phyloP scores from a whole-genome alignment of 2,888 invertebrate species.

The Nomada fucata region DNA sequence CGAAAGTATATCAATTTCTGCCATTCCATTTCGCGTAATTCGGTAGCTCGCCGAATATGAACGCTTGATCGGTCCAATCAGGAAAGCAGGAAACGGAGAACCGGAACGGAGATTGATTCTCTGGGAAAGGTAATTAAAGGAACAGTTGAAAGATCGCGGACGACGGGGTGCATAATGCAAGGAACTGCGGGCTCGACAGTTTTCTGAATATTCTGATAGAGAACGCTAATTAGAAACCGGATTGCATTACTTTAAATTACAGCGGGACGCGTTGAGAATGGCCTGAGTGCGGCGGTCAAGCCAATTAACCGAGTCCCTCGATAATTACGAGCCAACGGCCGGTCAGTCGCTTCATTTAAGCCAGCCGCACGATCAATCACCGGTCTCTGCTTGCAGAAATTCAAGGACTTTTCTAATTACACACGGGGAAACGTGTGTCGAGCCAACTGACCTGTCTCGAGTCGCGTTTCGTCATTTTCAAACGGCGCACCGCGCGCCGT shows the following conservation, averaged over 20 bases:
- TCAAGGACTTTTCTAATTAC: slow-evolving; percentile 58
- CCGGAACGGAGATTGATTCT: slow-evolving; percentile 12
- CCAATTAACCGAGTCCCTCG: slow-evolving; percentile 70
- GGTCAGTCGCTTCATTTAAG: slow-evolving; percentile 62
- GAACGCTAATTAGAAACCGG: slow-evolving; percentile 68
- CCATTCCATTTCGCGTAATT: too few relatives aligned
- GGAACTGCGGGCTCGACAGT: slow-evolving; percentile 49
- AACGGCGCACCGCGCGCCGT: slow-evolving; percentile 6
- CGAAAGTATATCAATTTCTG: too few relatives aligned
- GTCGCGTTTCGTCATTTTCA: slow-evolving; percentile 3
- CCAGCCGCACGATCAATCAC: slow-evolving; percentile 58
- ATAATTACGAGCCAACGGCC: slow-evolving; percentile 66
- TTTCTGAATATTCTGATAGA: slow-evolving; percentile 56
- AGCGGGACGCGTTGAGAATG: slow-evolving; percentile 53
- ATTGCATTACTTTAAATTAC: slow-evolving; percentile 69
- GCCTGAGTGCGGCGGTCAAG: slow-evolving; percentile 58
- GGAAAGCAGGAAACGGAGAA: background rate
- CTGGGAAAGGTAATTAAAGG: slow-evolving; percentile 33
- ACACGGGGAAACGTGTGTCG: background rate
- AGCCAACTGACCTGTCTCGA: background rate
- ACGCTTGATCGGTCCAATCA: background rate
- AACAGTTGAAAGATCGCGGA: slow-evolving; percentile 40
- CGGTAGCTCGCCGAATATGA: too few relatives aligned
- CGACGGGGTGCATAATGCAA: slow-evolving; percentile 37
- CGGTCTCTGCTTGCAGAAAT: slow-evolving; percentile 31